Base-by-base conservation (phyloP, 2,888 invertebrate species). In the Thereva unica region DNA sequence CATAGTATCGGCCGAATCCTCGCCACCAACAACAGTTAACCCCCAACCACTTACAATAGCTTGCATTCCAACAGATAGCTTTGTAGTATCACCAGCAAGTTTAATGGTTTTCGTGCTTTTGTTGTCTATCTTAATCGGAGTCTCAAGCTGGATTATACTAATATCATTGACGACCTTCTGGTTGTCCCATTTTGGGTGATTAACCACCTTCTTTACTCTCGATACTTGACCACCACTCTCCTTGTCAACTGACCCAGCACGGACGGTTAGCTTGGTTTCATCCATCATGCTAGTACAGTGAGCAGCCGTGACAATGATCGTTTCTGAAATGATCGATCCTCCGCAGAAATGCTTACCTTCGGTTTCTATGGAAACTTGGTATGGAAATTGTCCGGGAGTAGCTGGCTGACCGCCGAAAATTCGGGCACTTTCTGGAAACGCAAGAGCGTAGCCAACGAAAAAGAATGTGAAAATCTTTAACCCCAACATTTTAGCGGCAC, bases 91-190 rank as follows among this genome's bases (percentile, higher is more conserved):
- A 3, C 9, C 35, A 3, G 68, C 49, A 0, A 73, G 71, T 37
- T 78, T 73, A n/a, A 85, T 78, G 1, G 79, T 23, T 23, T 23
- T 23, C 2, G 23, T 23, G 23, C 23, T 23, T 23, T 23, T 23
- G 23, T 23, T 23, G 23, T 23, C 23, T 23, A 23, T 23, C 23
- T 23, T 23, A 23, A 23, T 23, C 2, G 23, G 23, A 23, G 23
- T 23, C 23, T 23, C 23, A 23, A 23, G 23, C 23, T 23, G 23
- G 23, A 23, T 23, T 23, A 23, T 23, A 2, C 23, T 23, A 23
- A 23, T 23, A 23, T 23, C 23, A 23, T 23, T 23, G 23, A 2
- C 1, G 2, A 23, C 23, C 23, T 23, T 23, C 2, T 23, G 23
- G 23, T 23, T 23, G 23, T 23, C 23, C 23, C 23, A 23, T 23